Evolutionary conservation across 1,140 invertebrate species (phyloP).

Genomic region (Sarcophaga bullata): DNA sequence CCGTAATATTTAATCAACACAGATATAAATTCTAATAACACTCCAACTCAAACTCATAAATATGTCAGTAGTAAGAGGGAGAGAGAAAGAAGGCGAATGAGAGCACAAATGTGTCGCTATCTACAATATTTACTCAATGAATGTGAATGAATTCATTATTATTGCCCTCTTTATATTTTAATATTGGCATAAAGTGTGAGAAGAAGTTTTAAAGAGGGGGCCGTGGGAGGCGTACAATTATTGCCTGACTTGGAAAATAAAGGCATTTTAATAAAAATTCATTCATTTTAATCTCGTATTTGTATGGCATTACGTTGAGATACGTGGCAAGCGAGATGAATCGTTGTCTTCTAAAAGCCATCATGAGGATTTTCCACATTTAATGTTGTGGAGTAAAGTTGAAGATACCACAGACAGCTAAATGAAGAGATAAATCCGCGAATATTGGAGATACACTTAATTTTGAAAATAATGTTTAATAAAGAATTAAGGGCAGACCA

Average conservation of each 20-base stretch:
- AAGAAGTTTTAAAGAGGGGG: neutral
- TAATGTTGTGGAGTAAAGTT: neutral
- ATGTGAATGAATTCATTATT: neutral
- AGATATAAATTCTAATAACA: conserved; percentile 19
- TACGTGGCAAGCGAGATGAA: neutral
- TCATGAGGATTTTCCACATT: neutral
- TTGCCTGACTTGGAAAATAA: neutral
- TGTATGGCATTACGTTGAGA: neutral
- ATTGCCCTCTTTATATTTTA: neutral
- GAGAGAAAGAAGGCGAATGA: neutral
- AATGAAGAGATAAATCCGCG: neutral
- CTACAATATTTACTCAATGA: neutral
- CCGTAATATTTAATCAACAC: conserved; percentile 18
- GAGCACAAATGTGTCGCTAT: neutral
- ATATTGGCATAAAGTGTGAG: neutral
- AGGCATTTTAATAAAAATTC: conserved; percentile 4
- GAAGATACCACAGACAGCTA: neutral
- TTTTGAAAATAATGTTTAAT: neutral
- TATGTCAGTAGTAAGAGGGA: conserved; percentile 26
- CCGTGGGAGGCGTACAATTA: neutral
- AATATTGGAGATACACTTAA: neutral
- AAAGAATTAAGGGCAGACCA: neutral
- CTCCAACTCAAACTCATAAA: conserved; percentile 9
- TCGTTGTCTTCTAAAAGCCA: neutral
- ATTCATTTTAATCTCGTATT: neutral